Percentiles rank a stretch among this genome's conserved stretches.
These are phyloP conservation scores for Melanostoma scalare DNA, from an alignment of 2,888 invertebrate species.

Conservation along the genomic window DNA sequence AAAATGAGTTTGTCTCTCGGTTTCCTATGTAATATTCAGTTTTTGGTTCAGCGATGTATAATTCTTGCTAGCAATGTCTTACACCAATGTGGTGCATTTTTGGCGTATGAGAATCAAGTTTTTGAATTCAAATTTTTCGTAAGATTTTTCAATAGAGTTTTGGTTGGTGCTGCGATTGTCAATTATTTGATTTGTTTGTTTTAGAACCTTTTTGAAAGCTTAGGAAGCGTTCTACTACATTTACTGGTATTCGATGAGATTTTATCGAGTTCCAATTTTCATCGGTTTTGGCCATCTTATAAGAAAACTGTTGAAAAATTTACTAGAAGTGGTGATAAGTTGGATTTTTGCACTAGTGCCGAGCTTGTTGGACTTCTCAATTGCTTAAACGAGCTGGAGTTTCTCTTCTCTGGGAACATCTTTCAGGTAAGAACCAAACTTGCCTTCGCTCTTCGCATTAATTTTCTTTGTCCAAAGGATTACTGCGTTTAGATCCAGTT, in stretches of 20 bases:
- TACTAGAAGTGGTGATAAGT: slow-evolving; percentile 85
- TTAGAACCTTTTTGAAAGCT: slow-evolving; percentile 82
- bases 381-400: slow-evolving; percentile 85
- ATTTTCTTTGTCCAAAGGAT: no score
- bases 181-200: slow-evolving; percentile 26
- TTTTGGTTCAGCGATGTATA: slow-evolving; percentile 87
- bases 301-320: slow-evolving; percentile 88
- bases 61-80: slow-evolving; percentile 88
- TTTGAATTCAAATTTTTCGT: slow-evolving; percentile 78
- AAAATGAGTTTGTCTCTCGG: slow-evolving; percentile 84
- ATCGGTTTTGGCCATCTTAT: slow-evolving; percentile 89
- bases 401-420: slow-evolving; percentile 84
- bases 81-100: slow-evolving; percentile 89
- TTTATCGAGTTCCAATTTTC: slow-evolving; percentile 77
- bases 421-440: slow-evolving; percentile 84
- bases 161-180: neutral
- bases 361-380: slow-evolving; percentile 87
- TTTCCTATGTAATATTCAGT: slow-evolving; percentile 85
- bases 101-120: slow-evolving; percentile 82
- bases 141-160: slow-evolving; percentile 38
- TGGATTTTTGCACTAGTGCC: slow-evolving; percentile 83
- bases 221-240: slow-evolving; percentile 87
- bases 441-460: no score
- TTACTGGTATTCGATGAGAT: slow-evolving; percentile 84
- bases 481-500: no score